Percentiles rank a stretch among this genome's conserved stretches.
These are phyloP conservation scores for Tenebrio molitor DNA, from an alignment of 1,140 invertebrate genomes.

Conservation along the genomic window DNA sequence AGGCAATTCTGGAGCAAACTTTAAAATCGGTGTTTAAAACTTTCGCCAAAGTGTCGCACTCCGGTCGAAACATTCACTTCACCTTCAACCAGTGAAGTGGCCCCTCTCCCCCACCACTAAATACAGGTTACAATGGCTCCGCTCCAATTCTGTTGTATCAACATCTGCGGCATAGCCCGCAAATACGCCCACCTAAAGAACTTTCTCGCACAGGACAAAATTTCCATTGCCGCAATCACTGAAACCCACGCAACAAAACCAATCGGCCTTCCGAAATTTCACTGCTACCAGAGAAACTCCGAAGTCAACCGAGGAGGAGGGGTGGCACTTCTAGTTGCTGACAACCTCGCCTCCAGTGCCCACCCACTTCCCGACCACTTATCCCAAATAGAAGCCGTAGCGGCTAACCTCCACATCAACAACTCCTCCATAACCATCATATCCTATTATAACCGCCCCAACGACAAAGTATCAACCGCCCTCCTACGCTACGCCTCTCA, in stretches of 20 bases:
- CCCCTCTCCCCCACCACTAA: too few species aligned
- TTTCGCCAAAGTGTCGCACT: conserved; percentile 15
- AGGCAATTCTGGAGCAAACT: conserved; percentile 23
- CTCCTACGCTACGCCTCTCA: not conserved
- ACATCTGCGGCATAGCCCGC: not conserved
- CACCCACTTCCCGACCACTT: not conserved
- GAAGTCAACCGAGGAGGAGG: not conserved
- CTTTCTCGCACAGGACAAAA: not conserved
- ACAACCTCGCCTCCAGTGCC: not conserved
- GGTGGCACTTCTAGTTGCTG: not conserved
- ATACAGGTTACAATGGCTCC: not conserved
- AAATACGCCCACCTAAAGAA: not conserved
- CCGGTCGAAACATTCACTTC: conserved; percentile 31
- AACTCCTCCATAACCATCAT: not conserved
- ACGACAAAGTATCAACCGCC: not conserved
- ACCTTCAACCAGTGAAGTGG: conserved; percentile 32
- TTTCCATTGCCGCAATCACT: not conserved
- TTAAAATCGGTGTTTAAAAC: not conserved
- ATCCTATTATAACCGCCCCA: not conserved
- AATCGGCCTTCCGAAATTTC: not conserved
- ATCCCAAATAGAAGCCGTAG: not conserved
- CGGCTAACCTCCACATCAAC: not conserved
- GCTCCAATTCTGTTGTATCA: not conserved
- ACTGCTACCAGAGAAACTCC: not conserved
- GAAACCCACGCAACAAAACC: not conserved